A percentile compares a stretch with the other conserved stretches of the same genome.
Conservation (phyloP, 2,113 vertebrate species). For the Passerina amoena region DNA sequence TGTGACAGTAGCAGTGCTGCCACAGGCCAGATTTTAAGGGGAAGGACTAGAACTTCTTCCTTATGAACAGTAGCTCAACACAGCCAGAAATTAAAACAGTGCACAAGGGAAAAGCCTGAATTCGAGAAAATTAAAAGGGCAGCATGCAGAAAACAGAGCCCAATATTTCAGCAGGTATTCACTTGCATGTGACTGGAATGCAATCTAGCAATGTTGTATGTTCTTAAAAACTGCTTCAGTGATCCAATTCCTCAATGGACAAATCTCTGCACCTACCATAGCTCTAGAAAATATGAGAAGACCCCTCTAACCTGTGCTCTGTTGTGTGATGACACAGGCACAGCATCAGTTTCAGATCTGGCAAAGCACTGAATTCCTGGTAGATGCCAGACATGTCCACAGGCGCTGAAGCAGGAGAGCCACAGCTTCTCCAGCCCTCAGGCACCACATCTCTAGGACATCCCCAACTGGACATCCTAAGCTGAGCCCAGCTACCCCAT, state of each 20-base stretch:
- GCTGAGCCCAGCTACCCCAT: background rate
- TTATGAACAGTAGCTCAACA: background rate
- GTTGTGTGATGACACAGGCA: background rate
- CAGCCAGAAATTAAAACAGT: background rate
- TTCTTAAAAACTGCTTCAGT: background rate
- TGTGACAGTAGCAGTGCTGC: background rate
- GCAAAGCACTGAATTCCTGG: fast-evolving
- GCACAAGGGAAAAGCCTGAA: background rate
- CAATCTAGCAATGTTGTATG: background rate
- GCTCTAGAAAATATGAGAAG: background rate
- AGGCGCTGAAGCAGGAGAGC: background rate
- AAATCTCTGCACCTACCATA: background rate
- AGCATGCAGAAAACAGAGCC: background rate
- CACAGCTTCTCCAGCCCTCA: background rate
- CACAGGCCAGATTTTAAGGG: fast-evolving
- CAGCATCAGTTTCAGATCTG: fast-evolving
- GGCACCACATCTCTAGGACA: background rate
- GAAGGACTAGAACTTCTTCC: background rate
- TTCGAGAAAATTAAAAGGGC: background rate
- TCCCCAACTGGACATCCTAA: background rate
- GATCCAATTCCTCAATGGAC: background rate
- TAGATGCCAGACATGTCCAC: background rate
- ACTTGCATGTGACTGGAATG: background rate
- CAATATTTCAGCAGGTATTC: background rate
- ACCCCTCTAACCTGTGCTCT: fast-evolving